Percentiles rank a stretch among this genome's conserved stretches.
Conservation (phyloP, 1,140 invertebrate genomes). For the Amphibalanus amphitrite region DNA sequence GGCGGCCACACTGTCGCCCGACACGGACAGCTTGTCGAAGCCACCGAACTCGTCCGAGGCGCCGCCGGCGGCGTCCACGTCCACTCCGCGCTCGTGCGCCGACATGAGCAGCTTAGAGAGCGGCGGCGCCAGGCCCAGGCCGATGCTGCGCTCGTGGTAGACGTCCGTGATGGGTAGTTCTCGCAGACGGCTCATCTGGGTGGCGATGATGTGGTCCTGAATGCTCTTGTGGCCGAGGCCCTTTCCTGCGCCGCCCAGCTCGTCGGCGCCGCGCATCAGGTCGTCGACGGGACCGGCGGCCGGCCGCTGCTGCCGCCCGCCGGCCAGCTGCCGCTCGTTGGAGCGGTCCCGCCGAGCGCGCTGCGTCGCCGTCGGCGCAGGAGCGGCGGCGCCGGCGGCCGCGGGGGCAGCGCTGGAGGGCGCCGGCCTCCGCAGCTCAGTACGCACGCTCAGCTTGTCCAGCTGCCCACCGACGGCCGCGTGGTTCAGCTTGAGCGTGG, state of each 20-base stretch:
- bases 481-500: conserved; percentile 16
- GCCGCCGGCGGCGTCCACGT: too few species aligned
- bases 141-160: conserved; percentile 72
- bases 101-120: conserved; percentile 57
- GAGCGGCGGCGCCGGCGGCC: conserved; percentile 13
- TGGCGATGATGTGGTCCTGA: conserved; percentile 24
- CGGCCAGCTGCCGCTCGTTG: conserved; percentile 18
- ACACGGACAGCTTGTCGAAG: conserved; percentile 25
- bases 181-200: conserved; percentile 56
- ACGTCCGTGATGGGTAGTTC: conserved; percentile 77
- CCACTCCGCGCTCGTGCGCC: conserved; percentile 17
- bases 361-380: neutral
- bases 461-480: conserved; percentile 26
- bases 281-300: neutral
- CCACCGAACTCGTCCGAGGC: conserved; percentile 21
- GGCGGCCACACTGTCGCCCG: conserved; percentile 21
- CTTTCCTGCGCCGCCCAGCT: conserved; percentile 11
- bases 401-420: too few species aligned
- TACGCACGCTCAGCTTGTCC: conserved; percentile 43
- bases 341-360: conserved; percentile 13
- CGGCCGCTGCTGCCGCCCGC: conserved; percentile 12
- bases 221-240: conserved; percentile 20
- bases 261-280: conserved; percentile 6
- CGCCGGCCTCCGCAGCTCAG: conserved; percentile 18
- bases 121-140: conserved; percentile 65